These are phyloP conservation scores for Eulemur albifrons DNA, from an alignment of 2,797 vertebrate species.

Conservation along the genomic window DNA sequence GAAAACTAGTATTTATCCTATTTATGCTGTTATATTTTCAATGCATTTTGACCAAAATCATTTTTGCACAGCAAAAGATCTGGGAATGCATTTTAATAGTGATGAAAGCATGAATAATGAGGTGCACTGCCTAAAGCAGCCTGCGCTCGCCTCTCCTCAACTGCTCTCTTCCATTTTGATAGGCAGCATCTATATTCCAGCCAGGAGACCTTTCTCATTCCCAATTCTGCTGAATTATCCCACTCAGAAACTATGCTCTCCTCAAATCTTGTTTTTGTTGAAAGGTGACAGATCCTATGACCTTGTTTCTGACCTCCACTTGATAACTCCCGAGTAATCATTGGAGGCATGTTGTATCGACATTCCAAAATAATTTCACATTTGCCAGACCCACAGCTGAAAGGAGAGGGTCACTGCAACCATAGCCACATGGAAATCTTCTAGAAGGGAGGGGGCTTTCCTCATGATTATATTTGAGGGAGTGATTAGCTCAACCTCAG, in stretches of 20 bases:
- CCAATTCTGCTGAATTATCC: constrained; percentile 1
- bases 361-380: constrained; percentile 13
- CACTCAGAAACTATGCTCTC: not conserved
- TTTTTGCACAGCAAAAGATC: constrained; percentile 16
- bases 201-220: not conserved
- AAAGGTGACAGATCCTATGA: constrained; percentile 3
- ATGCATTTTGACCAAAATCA: not conserved
- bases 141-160: rapidly evolving
- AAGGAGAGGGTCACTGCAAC: not conserved
- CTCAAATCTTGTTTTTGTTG: constrained; percentile 15
- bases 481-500: not conserved
- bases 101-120: constrained; percentile 9
- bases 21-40: constrained; percentile 34
- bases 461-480: not conserved
- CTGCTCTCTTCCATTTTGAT: not conserved
- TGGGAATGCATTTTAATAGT: not conserved
- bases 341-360: not conserved
- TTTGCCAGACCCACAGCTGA: not conserved
- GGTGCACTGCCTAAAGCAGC: rapidly evolving
- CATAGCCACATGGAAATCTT: not conserved
- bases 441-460: not conserved
- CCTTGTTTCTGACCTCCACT: constrained; percentile 29
- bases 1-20: constrained; percentile 24
- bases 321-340: not conserved
- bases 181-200: not conserved